phyloP scores from a whole-genome alignment of 1,140 invertebrate species.

The Melanaphis sacchari region DNA sequence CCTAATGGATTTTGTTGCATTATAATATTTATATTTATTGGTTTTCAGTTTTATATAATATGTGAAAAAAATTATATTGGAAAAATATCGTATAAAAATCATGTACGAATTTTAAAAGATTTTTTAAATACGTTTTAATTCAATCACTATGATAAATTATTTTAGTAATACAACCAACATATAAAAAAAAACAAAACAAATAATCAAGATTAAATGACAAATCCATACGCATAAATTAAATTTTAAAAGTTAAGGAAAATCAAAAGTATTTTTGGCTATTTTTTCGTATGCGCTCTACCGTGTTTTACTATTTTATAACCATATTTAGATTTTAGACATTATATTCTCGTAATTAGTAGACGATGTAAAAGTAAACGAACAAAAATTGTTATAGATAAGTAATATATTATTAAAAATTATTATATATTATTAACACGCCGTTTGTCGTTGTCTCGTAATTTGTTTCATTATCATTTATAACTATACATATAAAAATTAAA shows the following conservation, averaged over 20 bases:
- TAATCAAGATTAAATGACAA: not conserved
- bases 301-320: too few relatives aligned
- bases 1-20: not conserved
- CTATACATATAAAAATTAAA: too few relatives aligned
- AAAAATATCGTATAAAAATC: not conserved
- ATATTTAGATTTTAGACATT: too few relatives aligned
- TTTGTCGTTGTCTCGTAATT: too few relatives aligned
- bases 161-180: not conserved
- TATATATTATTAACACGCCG: too few relatives aligned
- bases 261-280: too few relatives aligned
- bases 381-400: too few relatives aligned
- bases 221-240: not conserved
- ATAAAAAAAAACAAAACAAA: not conserved
- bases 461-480: too few relatives aligned
- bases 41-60: not conserved
- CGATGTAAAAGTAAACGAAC: too few relatives aligned
- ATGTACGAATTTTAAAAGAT: not conserved
- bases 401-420: too few relatives aligned
- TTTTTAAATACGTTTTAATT: not conserved
- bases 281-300: too few relatives aligned
- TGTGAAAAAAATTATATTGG: not conserved
- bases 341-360: too few relatives aligned
- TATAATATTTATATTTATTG: not conserved
- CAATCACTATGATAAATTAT: not conserved
- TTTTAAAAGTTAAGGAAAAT: not conserved